These are phyloP conservation scores for Rhabdomys pumilio DNA, from an alignment of 2,797 vertebrate genomes.

Conservation along the genomic window DNA sequence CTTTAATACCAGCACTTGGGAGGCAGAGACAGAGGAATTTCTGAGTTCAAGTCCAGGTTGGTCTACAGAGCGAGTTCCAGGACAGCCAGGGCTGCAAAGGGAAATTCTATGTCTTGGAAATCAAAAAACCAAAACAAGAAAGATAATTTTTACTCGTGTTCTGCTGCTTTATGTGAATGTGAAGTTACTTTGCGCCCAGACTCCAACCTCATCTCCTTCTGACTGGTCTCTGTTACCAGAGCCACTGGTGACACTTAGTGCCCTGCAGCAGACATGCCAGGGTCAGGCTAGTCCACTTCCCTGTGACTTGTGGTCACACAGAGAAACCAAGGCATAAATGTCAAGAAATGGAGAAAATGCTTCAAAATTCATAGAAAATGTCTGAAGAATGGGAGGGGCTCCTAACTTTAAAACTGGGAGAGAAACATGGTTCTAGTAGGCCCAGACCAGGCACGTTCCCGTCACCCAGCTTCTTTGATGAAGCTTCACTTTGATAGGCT, in stretches of 20 bases:
- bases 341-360: neutral
- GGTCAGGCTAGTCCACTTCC: neutral
- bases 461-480: constrained; percentile 43
- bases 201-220: neutral
- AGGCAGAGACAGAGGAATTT: neutral
- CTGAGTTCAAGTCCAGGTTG: neutral
- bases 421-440: constrained; percentile 48
- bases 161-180: constrained; percentile 46
- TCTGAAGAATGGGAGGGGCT: neutral
- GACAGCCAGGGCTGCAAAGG: neutral
- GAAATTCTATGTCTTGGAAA: neutral
- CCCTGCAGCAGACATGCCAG: neutral
- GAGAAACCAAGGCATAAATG: neutral
- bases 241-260: neutral
- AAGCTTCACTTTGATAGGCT: constrained; percentile 35
- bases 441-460: constrained; percentile 28
- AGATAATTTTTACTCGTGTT: constrained; percentile 11
- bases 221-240: neutral
- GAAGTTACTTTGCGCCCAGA: constrained; percentile 75
- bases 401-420: neutral
- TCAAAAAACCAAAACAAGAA: neutral
- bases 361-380: neutral
- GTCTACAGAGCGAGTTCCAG: neutral
- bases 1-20: neutral
- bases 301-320: neutral